These are phyloP conservation scores for Myrmecobius fasciatus DNA, from an alignment of 2,113 vertebrate species.

Conservation along the genomic window DNA sequence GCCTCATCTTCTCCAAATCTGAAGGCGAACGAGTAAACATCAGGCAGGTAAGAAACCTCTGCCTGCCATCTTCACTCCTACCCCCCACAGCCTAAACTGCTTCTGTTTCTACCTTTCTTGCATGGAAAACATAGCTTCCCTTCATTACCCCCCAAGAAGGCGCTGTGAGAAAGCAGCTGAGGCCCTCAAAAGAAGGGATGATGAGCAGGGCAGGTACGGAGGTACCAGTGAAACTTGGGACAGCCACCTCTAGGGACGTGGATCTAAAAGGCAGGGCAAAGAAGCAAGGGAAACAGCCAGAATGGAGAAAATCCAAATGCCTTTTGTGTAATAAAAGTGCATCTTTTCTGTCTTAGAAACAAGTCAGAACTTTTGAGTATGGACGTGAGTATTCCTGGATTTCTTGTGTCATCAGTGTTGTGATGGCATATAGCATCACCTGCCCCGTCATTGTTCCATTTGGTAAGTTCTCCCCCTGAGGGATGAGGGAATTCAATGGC, in stretches of 20 bases:
- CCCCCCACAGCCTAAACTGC: fast-evolving
- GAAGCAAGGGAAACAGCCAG: not conserved
- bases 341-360: conserved; percentile 85
- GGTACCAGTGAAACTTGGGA: not conserved
- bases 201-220: not conserved
- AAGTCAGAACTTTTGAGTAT: conserved; percentile 96
- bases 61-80: not conserved
- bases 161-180: not conserved
- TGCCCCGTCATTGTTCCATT: conserved; percentile 96
- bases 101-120: not conserved
- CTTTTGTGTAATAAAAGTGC: not conserved
- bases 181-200: not conserved
- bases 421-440: conserved; percentile 97
- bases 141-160: not conserved
- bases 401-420: conserved; percentile 95
- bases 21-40: conserved; percentile 94
- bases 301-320: not conserved
- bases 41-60: conserved; percentile 86
- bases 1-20: conserved; percentile 94
- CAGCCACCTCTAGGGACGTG: not conserved
- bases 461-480: conserved; percentile 85
- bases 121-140: not conserved
- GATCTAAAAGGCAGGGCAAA: not conserved
- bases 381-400: conserved; percentile 98
- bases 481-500: not conserved